A percentile compares a stretch with the other conserved stretches of the same genome.
These are phyloP conservation scores for Rhyzopertha dominica DNA, from an alignment of 1,140 invertebrate genomes.

Conservation along the genomic window DNA sequence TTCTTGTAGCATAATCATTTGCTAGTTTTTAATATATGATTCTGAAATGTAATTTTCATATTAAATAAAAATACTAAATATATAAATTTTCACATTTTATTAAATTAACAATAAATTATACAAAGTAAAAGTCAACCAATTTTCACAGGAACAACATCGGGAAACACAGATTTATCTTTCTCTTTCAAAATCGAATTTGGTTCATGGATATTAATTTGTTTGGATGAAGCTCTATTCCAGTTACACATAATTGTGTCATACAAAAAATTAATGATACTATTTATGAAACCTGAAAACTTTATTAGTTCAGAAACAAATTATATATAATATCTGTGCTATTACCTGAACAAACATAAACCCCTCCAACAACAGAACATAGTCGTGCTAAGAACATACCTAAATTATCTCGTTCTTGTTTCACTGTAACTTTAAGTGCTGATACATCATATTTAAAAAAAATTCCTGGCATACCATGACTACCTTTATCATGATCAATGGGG, in stretches of 20 bases:
- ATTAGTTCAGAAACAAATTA: background rate
- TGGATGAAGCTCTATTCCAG: constrained; percentile 14
- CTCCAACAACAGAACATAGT: constrained; percentile 84
- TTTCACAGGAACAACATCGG: constrained; percentile 19
- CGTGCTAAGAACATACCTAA: constrained; percentile 76
- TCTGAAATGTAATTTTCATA: too few species aligned
- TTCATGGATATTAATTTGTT: constrained; percentile 15
- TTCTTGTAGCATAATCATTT: too few species aligned
- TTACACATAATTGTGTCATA: constrained; percentile 44
- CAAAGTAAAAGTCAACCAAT: too few species aligned
- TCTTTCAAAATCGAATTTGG: too few species aligned
- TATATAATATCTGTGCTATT: constrained; percentile 10
- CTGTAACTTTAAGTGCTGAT: constrained; percentile 80
- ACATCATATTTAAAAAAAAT: constrained; percentile 95
- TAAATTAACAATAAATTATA: too few species aligned
- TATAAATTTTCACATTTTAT: too few species aligned
- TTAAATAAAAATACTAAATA: too few species aligned
- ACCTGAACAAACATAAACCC: constrained; percentile 83
- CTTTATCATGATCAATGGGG: constrained; percentile 65
- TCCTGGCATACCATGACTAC: constrained; percentile 87
- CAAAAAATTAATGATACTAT: constrained; percentile 45
- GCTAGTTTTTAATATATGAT: too few species aligned
- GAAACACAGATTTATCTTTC: constrained; percentile 5
- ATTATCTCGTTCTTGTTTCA: constrained; percentile 75
- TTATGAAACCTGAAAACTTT: constrained; percentile 45